Evolutionary conservation across 2,797 vertebrate species (phyloP).

Genomic region (Poecilia wingei): DNA sequence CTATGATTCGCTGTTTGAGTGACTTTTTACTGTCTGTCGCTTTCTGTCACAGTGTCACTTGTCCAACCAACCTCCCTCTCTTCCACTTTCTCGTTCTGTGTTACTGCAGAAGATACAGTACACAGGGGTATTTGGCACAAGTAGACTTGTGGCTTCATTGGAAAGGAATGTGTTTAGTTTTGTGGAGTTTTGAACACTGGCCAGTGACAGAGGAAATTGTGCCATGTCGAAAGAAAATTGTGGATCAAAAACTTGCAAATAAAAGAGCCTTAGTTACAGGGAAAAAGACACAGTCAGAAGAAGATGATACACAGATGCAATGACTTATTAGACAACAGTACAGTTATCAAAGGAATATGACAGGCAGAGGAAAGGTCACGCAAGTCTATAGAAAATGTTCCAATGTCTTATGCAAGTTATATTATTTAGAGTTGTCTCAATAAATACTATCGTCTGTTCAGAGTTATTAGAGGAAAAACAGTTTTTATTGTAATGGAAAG

Average conservation of each 20-base stretch:
- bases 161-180: slow-evolving; percentile 89
- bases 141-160: slow-evolving; percentile 81
- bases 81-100: slow-evolving; percentile 4
- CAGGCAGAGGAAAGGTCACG: neutral
- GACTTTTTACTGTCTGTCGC: slow-evolving; percentile 34
- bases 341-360: slow-evolving; percentile 10
- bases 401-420: slow-evolving; percentile 80
- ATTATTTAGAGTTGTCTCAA: slow-evolving; percentile 68
- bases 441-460: slow-evolving; percentile 65
- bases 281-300: slow-evolving; percentile 16
- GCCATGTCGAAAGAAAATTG: neutral
- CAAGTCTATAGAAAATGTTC: slow-evolving; percentile 75
- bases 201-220: slow-evolving; percentile 45
- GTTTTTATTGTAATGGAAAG: slow-evolving; percentile 65
- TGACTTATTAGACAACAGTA: neutral
- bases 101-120: slow-evolving; percentile 32
- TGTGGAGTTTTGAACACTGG: slow-evolving; percentile 75
- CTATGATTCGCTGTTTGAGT: slow-evolving; percentile 23
- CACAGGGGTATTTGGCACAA: slow-evolving; percentile 61
- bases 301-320: slow-evolving; percentile 2
- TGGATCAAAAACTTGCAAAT: slow-evolving; percentile 1
- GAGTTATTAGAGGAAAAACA: slow-evolving; percentile 79
- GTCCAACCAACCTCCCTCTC: slow-evolving; percentile 2
- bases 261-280: neutral
- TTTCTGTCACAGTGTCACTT: slow-evolving; percentile 23